These are phyloP conservation scores for Cosmorhoe ocellata DNA, from an alignment of 2,888 invertebrate genomes.

Conservation along the genomic window DNA sequence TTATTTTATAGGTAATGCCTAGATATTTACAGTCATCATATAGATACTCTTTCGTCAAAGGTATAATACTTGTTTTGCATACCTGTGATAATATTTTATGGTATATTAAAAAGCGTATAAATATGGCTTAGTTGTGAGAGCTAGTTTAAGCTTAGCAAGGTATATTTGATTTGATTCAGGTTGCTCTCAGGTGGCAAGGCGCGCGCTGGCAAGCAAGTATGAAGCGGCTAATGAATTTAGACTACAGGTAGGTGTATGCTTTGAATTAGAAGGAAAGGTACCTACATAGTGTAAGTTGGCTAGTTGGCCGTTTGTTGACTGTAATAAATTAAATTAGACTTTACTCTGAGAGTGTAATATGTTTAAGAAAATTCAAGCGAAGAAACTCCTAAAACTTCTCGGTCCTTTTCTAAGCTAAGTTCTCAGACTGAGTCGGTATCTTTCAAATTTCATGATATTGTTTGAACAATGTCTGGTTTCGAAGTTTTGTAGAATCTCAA, in stretches of 20 bases:
- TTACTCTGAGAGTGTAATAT: background rate
- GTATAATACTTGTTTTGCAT: too few species aligned
- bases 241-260: conserved; percentile 11
- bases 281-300: conserved; percentile 8
- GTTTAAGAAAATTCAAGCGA: background rate
- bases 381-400: background rate
- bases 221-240: conserved; percentile 23
- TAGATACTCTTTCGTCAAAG: too few species aligned
- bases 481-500: too few species aligned
- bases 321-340: conserved; percentile 3
- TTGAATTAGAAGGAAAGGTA: conserved; percentile 11
- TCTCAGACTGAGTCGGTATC: background rate
- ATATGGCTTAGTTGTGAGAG: too few species aligned
- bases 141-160: conserved; percentile 4
- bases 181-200: conserved; percentile 10
- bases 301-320: conserved; percentile 14
- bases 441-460: background rate
- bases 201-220: conserved; percentile 8
- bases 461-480: background rate
- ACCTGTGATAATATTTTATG: too few species aligned
- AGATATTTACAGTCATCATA: too few species aligned
- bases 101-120: too few species aligned
- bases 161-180: conserved; percentile 11
- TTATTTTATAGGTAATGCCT: background rate
- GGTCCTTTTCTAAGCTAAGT: too few species aligned